Base-by-base conservation (phyloP, 1,140 invertebrate species). In the Drosophila pallidifrons region DNA sequence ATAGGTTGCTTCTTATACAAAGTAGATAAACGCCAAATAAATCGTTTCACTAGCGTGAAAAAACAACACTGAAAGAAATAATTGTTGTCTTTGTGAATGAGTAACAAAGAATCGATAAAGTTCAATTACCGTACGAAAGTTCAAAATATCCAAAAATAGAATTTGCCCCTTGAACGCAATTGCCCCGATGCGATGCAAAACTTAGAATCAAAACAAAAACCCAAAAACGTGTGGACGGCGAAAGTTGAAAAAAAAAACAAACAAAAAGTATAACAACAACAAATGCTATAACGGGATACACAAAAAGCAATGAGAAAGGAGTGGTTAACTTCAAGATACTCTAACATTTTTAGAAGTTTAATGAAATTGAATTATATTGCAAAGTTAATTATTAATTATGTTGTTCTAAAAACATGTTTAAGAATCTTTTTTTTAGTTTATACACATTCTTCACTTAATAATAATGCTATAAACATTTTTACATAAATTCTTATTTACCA, bases 171-270 rank as follows among this genome's bases (percentile, higher is more conserved):
- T 30, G 11, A 52, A 15, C 11, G 51, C 3, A 32, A 51, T 64
- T 28, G 7, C 54, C 38, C n/a, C 30, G 32, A 11, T 13, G 8
- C 16, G 32, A 7, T 11, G 1, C 8, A 68, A 43, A 70, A 28
- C n/a, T n/a, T 5, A 66, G 67, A 86, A 87, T 82, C 82, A 86
- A 86, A 86, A 86, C 82, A 86, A 76, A 87, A 25, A 82, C 35
- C 49, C 67, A 35, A 77, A 66, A 83, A 32, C 35, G 61, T 7
- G 46, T 7, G 46, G 49, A 58, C 32, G 54, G 43, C 46, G 10
- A 55, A 68, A 74, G 57, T 69, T 52, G 8, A 52, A 52, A 52
- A 41, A 52, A 52, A 52, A 41, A 38, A 15, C 43, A 46, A 43
- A 43, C 10, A 16, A 58, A 45, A 59, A 11, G n/a, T n/a, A 41